Evolutionary conservation across 2,888 invertebrate genomes (phyloP), one percentile per base, ranked within the genome.

Genomic region (Callimorpha dominula): DNA sequence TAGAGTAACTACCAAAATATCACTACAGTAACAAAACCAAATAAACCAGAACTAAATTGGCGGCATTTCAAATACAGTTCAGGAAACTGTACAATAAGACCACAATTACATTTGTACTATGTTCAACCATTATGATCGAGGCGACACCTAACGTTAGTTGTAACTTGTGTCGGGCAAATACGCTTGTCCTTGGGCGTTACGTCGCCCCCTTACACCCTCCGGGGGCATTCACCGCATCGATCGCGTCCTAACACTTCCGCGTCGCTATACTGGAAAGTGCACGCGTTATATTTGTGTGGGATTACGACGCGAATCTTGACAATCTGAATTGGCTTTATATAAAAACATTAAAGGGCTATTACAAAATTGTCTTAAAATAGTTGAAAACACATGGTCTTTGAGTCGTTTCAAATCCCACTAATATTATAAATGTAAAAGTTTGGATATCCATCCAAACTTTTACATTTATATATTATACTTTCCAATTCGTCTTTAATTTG

Each of bases 161-260:
- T 60, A 20, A 60, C 52, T 64, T 65, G n/a, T 20, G 62, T 67
- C 78, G 70, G 40, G 84, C 83, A 84, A 84, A 82, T 79, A 83
- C 74, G 60, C 52, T 65, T 86, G 87, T 81, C 87, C 88, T 88
- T 87, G 84, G 78, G 65, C 74, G 78, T 78, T 75, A 81, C 81
- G 80, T 79, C 75, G 69, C 78, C 78, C 78, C 76, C 80, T 74
- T 76, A 70, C 72, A 77, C 78, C 78, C 77, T 78, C 74, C 76
- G 70, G 75, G 86, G 86, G 72, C 89, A 66, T 88, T 85, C 77
- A 87, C 89, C 88, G 79, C 78, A 88, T 89, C 90, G 90, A 89
- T 88, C 85, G 82, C 71, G 74, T 68, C 76, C 79, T 60, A 42
- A 70, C 73, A 77, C 74, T 80, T 76, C 74, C 79, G 81, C 72